phyloP scores from a whole-genome alignment of 2,797 vertebrate species.

The Micropoecilia bifurca region DNA sequence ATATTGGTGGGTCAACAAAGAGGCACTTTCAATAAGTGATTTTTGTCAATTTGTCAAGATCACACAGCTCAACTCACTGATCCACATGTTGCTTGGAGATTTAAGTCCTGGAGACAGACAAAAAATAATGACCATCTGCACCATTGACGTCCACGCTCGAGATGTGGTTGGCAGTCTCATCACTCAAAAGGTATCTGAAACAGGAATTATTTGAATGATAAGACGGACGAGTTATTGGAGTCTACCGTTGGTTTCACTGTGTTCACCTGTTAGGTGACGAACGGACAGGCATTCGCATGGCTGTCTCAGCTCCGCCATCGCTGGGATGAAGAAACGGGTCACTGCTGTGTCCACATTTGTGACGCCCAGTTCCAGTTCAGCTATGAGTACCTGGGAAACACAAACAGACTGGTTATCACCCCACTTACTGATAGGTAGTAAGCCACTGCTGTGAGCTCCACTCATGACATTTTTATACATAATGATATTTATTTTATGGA shows the following conservation, averaged over 20 bases:
- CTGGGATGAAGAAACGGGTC: constrained; percentile 82
- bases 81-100: constrained; percentile 92
- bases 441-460: background rate
- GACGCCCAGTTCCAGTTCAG: constrained; percentile 87
- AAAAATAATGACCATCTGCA: constrained; percentile 91
- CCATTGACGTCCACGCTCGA: constrained; percentile 89
- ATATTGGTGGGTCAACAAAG: background rate
- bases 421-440: constrained; percentile 86
- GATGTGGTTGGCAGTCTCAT: constrained; percentile 88
- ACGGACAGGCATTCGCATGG: constrained; percentile 84
- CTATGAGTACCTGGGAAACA: constrained; percentile 87
- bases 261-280: constrained; percentile 74
- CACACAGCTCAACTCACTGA: constrained; percentile 91
- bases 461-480: background rate
- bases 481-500: background rate
- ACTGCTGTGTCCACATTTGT: constrained; percentile 86
- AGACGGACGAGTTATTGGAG: background rate
- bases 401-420: constrained; percentile 85
- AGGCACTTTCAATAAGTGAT: background rate
- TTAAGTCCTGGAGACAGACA: constrained; percentile 87
- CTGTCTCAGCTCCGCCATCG: constrained; percentile 85
- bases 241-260: background rate
- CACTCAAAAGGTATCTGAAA: constrained; percentile 85
- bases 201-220: background rate
- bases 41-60: constrained; percentile 84